Evolutionary conservation across 2,797 vertebrate genomes (phyloP).

Genomic region (Bryconaethiops microstoma): DNA sequence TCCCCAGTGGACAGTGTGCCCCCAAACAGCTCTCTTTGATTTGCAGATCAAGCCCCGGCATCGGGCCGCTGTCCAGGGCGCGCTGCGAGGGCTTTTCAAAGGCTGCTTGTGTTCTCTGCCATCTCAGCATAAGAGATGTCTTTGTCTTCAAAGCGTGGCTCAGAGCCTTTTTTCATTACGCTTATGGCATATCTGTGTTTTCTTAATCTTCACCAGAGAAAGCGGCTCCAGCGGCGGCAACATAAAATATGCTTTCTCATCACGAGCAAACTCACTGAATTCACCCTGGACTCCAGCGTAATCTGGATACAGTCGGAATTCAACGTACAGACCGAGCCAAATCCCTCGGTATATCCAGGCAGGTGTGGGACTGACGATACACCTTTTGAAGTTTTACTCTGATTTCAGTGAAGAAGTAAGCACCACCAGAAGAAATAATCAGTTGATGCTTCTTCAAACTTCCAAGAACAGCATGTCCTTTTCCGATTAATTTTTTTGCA

Average conservation of each 20-base stretch:
- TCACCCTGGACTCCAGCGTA: constrained; percentile 17
- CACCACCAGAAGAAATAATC: background rate
- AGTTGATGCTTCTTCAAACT: background rate
- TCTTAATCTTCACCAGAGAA: constrained; percentile 65
- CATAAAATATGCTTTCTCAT: constrained; percentile 33
- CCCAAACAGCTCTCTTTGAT: constrained; percentile 67
- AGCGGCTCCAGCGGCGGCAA: constrained; percentile 52
- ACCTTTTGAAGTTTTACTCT: background rate
- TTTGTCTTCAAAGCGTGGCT: constrained; percentile 67
- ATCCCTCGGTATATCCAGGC: background rate
- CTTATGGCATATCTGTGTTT: constrained; percentile 69
- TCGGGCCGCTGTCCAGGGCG: constrained; percentile 65
- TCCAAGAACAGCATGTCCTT: too few relatives aligned
- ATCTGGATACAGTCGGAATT: constrained; percentile 20
- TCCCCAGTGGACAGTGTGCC: constrained; percentile 62
- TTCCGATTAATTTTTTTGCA: too few relatives aligned
- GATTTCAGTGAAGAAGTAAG: background rate
- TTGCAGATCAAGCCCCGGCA: constrained; percentile 64
- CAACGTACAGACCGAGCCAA: background rate
- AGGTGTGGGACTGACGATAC: background rate
- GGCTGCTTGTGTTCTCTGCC: constrained; percentile 70
- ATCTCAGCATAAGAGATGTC: constrained; percentile 67
- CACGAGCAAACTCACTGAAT: constrained; percentile 20
- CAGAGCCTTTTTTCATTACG: constrained; percentile 47
- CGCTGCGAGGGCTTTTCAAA: constrained; percentile 58